These are phyloP conservation scores for Myotis brandtii DNA, from an alignment of 2,113 vertebrate species.

Conservation along the genomic window DNA sequence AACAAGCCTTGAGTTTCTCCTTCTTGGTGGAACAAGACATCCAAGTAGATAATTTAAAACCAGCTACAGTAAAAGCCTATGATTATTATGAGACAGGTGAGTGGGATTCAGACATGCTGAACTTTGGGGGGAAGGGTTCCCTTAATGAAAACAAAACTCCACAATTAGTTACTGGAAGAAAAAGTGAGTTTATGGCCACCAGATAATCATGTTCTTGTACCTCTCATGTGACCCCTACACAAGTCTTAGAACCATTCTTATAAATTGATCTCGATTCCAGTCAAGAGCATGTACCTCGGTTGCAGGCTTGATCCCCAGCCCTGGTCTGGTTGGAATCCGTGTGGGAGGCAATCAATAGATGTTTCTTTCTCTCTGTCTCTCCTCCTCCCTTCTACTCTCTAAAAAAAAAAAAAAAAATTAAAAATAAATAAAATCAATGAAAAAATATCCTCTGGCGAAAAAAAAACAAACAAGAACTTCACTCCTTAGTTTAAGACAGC, in stretches of 20 bases:
- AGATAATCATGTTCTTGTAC: not conserved
- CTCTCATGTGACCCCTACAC: not conserved
- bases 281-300: no score
- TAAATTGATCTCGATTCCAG: not conserved
- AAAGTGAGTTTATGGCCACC: not conserved
- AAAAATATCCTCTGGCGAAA: no score
- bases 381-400: no score
- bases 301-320: no score
- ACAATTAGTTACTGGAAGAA: not conserved
- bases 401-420: no score
- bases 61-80: slow-evolving; percentile 89
- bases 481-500: not conserved
- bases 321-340: no score
- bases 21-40: slow-evolving; percentile 84
- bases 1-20: slow-evolving; percentile 70
- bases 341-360: no score
- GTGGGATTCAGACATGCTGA: not conserved
- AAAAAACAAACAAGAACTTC: no score
- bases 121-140: not conserved
- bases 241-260: not conserved
- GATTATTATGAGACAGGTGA: slow-evolving; percentile 94
- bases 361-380: no score
- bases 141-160: not conserved
- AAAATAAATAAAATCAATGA: no score
- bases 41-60: slow-evolving; percentile 87